Evolutionary conservation across 2,888 invertebrate species (phyloP), one percentile per base, ranked within the genome.

Genomic region (Elysia crispata): DNA sequence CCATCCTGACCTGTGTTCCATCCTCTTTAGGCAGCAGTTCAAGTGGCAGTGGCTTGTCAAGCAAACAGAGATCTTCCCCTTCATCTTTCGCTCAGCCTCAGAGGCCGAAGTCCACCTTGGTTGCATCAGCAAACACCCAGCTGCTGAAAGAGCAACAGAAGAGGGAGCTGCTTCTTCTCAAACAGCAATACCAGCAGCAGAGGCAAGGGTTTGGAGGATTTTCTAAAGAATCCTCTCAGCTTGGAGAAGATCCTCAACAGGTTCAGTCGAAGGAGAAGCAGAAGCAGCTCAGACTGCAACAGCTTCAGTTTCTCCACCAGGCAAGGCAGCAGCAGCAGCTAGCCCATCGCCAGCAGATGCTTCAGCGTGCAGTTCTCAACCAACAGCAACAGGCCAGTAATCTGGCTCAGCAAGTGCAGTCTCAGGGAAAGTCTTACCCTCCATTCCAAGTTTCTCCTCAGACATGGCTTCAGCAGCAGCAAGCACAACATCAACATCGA

Each of bases 131-230:
- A 11, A 11, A 41, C 41, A 41, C 41, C 11, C 41, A 15, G 6
- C 57, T 54, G 15, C 41, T 77, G 62, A 69, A 60, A 18, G 60
- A 77, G 41, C 69, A 77, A 28, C 77, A 77, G 41, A 54, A 62
- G 25, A 57, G 62, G n/a, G 77, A 77, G 25, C 70, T 70, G 18
- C 60, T 41, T 60, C 70, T 41, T 15, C 41, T 70, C 15, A 77
- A 77, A 70, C 57, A 77, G 77, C 77, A 77, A 41, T 18, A 28
- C n/a, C 76, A 50, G 28, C 28, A 41, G 41, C 41, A 41, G 41
- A 41, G 41, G 11, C 41, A 41, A 11, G 41, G 41, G 5, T 41
- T 41, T 11, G 41, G 11, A 11, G 41, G 41, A 3, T 41, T 41
- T 11, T 11, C 41, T 11, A 41, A 41, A 41, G 41, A 41, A 3